Conservation (phyloP, 2,113 vertebrate genomes). For the Oreochromis spilurus region DNA sequence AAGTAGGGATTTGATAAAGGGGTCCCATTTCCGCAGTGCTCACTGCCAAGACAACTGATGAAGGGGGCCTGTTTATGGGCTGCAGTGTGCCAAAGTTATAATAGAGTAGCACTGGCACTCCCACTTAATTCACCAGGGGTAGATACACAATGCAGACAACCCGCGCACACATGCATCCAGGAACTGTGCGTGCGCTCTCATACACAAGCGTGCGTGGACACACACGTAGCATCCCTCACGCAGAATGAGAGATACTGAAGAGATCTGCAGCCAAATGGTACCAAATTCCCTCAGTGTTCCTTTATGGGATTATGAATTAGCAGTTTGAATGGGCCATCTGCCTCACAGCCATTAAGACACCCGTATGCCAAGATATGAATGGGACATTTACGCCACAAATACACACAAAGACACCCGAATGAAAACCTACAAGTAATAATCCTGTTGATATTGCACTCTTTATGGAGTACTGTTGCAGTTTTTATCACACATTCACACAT, state of each 20-base stretch:
- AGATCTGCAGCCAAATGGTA: conserved; percentile 64
- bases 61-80: conserved; percentile 47
- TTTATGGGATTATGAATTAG: conserved; percentile 73
- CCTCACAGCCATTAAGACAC: conserved; percentile 59
- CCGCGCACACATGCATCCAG: not conserved
- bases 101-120: conserved; percentile 48
- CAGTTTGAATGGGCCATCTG: conserved; percentile 72
- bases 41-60: conserved; percentile 55
- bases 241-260: conserved; percentile 50
- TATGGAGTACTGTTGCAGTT: conserved; percentile 15
- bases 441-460: conserved; percentile 16
- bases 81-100: conserved; percentile 57
- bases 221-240: conserved; percentile 39
- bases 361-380: conserved; percentile 55
- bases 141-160: conserved; percentile 13
- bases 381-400: conserved; percentile 36
- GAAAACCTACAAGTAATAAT: conserved; percentile 12
- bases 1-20: conserved; percentile 40
- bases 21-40: conserved; percentile 17
- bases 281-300: conserved; percentile 63
- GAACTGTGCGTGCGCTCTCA: not conserved
- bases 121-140: conserved; percentile 14
- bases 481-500: conserved; percentile 27
- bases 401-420: conserved; percentile 5
- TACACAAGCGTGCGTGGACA: not conserved